Percentiles rank a stretch among this genome's conserved stretches.
Conservation (phyloP, 2,797 vertebrate genomes). For the Pelochelys cantorii region DNA sequence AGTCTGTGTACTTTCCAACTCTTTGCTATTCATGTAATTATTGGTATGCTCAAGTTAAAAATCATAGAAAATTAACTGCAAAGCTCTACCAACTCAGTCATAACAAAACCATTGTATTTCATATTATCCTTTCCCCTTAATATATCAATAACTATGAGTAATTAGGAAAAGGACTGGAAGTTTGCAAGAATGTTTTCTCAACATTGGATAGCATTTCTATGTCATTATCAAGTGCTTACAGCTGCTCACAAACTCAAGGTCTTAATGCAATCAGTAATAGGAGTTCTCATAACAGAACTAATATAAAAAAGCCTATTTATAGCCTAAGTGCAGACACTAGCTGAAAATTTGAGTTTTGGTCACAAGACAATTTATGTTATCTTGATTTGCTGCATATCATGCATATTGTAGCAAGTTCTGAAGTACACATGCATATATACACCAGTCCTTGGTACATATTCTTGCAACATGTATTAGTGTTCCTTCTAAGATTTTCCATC, state of each 20-base stretch:
- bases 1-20: neutral
- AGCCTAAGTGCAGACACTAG: slow-evolving; percentile 34
- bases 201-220: slow-evolving; percentile 57
- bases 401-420: neutral
- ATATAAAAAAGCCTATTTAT: slow-evolving; percentile 60
- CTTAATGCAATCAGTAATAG: slow-evolving; percentile 60
- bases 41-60: neutral
- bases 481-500: too few species aligned
- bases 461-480: neutral
- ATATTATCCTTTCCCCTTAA: neutral
- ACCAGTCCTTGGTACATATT: neutral
- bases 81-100: neutral
- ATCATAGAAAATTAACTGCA: neutral
- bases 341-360: slow-evolving; percentile 47
- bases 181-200: slow-evolving; percentile 17
- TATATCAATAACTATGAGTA: neutral
- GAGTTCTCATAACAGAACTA: slow-evolving; percentile 67
- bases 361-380: neutral
- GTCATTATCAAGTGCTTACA: slow-evolving; percentile 64
- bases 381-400: slow-evolving; percentile 15
- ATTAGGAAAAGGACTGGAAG: slow-evolving; percentile 35
- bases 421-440: neutral
- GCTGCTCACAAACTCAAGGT: slow-evolving; percentile 68
- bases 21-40: neutral
- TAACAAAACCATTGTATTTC: neutral